Conservation (phyloP, 2,113 vertebrate genomes). For the Dissostichus mawsoni region DNA sequence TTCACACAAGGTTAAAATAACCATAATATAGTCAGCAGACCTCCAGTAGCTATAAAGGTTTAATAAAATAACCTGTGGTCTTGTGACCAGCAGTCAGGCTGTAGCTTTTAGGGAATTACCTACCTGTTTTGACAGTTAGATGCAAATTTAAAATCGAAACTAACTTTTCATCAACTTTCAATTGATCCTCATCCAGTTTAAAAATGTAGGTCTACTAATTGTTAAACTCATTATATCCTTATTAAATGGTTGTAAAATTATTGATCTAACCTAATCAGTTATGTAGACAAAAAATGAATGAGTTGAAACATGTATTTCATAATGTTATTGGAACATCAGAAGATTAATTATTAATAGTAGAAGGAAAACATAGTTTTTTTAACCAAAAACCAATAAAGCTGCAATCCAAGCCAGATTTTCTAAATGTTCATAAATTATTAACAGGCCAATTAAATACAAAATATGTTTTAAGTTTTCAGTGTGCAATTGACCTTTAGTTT, state of each 20-base stretch:
- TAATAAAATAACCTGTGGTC: not conserved
- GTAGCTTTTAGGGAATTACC: too few relatives aligned
- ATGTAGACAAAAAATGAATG: not conserved
- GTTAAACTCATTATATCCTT: not conserved
- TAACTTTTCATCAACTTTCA: too few relatives aligned
- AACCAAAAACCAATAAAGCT: not conserved
- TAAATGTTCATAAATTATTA: not conserved
- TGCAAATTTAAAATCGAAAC: too few relatives aligned
- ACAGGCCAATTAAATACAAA: not conserved
- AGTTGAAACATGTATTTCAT: not conserved
- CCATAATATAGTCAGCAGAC: slow-evolving; percentile 9
- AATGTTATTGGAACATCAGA: not conserved
- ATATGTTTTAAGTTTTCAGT: not conserved
- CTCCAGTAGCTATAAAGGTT: not conserved
- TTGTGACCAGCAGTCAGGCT: not conserved
- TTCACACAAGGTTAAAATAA: slow-evolving; percentile 38
- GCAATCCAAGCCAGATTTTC: not conserved
- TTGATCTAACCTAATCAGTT: not conserved
- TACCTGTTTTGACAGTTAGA: too few relatives aligned
- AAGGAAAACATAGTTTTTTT: not conserved
- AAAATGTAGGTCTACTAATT: too few relatives aligned
- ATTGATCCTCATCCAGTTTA: too few relatives aligned
- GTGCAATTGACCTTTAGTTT: not conserved
- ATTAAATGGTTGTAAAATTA: not conserved
- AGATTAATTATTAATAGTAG: not conserved